Percentiles rank a stretch among this genome's conserved stretches.
Evolutionary conservation across 2,888 invertebrate genomes (phyloP).

Genomic region (Torymus aiolomorphi): DNA sequence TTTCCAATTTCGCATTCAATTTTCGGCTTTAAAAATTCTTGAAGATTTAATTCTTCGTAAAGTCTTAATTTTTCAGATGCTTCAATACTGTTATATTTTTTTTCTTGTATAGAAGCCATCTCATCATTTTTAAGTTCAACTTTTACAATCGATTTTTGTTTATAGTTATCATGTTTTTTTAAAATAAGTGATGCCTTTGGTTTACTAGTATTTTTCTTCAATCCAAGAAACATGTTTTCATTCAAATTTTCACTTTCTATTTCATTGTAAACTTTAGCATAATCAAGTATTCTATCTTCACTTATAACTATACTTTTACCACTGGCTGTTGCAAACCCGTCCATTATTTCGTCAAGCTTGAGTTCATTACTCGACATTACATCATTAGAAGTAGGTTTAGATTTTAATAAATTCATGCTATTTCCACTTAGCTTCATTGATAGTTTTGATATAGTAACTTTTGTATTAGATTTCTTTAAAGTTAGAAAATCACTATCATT

Average conservation of each 20-base stretch:
- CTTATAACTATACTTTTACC: slow-evolving; percentile 59
- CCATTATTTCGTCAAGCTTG: slow-evolving; percentile 16
- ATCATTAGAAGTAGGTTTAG: background rate
- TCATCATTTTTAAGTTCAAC: background rate
- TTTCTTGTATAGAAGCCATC: no score
- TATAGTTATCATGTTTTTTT: background rate
- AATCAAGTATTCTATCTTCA: slow-evolving; percentile 52
- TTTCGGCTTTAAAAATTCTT: slow-evolving; percentile 46
- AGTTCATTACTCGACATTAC: slow-evolving; percentile 15
- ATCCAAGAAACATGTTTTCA: slow-evolving; percentile 28
- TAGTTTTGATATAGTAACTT: background rate
- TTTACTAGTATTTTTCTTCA: slow-evolving; percentile 9
- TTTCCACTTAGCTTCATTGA: background rate
- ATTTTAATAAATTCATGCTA: background rate
- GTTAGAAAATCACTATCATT: slow-evolving; percentile 10
- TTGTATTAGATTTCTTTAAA: slow-evolving; percentile 18
- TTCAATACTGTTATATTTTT: background rate
- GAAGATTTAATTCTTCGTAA: slow-evolving; percentile 28
- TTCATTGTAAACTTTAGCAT: slow-evolving; percentile 50
- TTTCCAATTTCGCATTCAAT: slow-evolving; percentile 5
- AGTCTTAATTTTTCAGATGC: slow-evolving; percentile 34
- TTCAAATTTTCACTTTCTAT: slow-evolving; percentile 32
- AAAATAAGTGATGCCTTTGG: background rate
- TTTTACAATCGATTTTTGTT: background rate
- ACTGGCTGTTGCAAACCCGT: slow-evolving; percentile 61